A percentile compares a stretch with the other conserved stretches of the same genome.
phyloP scores from a whole-genome alignment of 1,140 invertebrate species.

The Phymorhynchus buccinoides region DNA sequence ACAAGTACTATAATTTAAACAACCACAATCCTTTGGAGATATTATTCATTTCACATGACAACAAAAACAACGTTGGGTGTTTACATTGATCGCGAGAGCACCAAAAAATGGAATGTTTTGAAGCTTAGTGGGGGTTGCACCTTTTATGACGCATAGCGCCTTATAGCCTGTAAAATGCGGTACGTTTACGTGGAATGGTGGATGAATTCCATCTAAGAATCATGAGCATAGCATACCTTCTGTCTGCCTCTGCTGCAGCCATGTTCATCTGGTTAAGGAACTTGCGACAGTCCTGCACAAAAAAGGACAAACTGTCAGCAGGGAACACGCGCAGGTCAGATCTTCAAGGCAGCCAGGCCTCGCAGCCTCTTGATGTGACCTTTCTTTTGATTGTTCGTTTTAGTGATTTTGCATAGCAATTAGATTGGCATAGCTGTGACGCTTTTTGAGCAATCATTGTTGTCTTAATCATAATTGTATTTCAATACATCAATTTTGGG shows the following conservation, averaged over 20 bases:
- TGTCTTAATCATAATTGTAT: no score
- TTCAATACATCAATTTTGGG: no score
- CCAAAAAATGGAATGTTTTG: not conserved
- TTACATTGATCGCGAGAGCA: not conserved
- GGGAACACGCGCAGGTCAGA: not conserved
- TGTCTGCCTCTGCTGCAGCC: not conserved
- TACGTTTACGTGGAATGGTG: no score
- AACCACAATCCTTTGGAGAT: no score
- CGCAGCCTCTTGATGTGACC: no score
- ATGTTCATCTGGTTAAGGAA: slow-evolving; percentile 57
- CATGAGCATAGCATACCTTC: slow-evolving; percentile 17
- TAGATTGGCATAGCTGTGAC: not conserved
- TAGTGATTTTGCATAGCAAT: not conserved
- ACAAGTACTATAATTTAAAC: no score
- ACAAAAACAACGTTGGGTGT: no score
- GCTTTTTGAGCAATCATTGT: not conserved
- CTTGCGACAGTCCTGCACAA: slow-evolving; percentile 49
- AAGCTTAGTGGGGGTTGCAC: not conserved
- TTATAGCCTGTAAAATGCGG: not conserved
- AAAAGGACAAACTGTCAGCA: not conserved
- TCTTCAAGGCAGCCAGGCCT: no score
- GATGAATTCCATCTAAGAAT: not conserved
- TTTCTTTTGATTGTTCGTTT: not conserved
- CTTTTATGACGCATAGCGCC: no score
- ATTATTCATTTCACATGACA: not conserved